A percentile compares a stretch with the other conserved stretches of the same genome.
phyloP scores from a whole-genome alignment of 2,888 invertebrate genomes.

The Drosophila falleni region DNA sequence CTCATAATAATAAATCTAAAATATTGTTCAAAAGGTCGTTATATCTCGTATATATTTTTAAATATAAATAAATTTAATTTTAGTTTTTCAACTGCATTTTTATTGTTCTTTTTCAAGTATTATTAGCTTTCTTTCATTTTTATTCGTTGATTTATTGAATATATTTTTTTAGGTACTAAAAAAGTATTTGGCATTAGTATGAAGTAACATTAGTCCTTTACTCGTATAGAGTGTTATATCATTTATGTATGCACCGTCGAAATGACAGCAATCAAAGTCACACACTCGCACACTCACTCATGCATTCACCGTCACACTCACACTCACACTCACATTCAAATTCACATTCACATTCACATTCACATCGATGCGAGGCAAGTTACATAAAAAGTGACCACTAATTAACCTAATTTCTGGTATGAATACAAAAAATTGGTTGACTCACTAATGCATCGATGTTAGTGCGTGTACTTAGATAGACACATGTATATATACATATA shows the following conservation, averaged over 20 bases:
- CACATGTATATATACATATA: background rate
- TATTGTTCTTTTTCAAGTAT: too few species aligned
- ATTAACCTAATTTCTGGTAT: slow-evolving; percentile 73
- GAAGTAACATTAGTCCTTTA: background rate
- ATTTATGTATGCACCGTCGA: slow-evolving; percentile 14
- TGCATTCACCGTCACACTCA: slow-evolving; percentile 8
- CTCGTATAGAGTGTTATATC: background rate
- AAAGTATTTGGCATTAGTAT: background rate
- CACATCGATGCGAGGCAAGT: slow-evolving; percentile 28
- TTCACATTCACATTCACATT: slow-evolving; percentile 3
- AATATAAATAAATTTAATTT: too few species aligned
- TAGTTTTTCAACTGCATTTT: too few species aligned
- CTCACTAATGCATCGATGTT: slow-evolving; percentile 48
- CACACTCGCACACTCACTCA: background rate
- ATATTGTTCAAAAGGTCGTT: too few species aligned
- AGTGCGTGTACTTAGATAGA: slow-evolving; percentile 16
- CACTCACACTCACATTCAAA: slow-evolving; percentile 9
- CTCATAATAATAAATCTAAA: too few species aligned
- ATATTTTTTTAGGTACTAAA: background rate
- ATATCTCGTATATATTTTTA: too few species aligned
- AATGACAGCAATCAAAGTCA: slow-evolving; percentile 46
- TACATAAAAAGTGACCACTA: slow-evolving; percentile 72
- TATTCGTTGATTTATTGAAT: background rate
- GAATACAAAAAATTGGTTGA: slow-evolving; percentile 36
- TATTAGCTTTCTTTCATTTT: too few species aligned